phyloP scores from a whole-genome alignment of 2,113 vertebrate genomes.

The Drymodes brunneopygia region DNA sequence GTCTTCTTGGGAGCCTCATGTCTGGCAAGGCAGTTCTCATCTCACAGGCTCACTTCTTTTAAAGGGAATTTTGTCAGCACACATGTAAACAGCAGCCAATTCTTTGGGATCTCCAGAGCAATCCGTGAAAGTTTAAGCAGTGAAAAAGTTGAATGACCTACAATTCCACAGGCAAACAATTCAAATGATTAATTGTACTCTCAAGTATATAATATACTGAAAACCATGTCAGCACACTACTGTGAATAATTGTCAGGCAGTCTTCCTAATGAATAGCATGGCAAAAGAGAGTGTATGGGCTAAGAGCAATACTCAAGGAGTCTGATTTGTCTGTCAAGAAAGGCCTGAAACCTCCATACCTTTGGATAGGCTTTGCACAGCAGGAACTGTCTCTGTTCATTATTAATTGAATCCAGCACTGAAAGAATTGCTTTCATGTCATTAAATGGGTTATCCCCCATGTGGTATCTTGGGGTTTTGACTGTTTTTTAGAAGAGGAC shows the following conservation, averaged over 20 bases:
- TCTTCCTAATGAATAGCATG: neutral
- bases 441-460: neutral
- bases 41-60: conserved; percentile 18
- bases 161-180: neutral
- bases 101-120: conserved; percentile 44
- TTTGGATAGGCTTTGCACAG: neutral
- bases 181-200: neutral
- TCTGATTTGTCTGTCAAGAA: neutral
- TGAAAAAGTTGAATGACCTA: conserved; percentile 44
- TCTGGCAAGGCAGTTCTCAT: neutral
- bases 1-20: neutral
- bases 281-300: neutral
- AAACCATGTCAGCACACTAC: neutral
- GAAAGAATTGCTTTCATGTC: conserved; percentile 46
- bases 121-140: conserved; percentile 46
- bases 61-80: conserved; percentile 52
- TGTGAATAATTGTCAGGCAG: neutral
- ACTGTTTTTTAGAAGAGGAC: neutral
- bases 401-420: neutral
- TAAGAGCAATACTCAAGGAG: neutral
- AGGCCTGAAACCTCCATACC: neutral
- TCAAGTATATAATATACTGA: neutral
- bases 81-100: conserved; percentile 41
- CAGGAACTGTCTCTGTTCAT: neutral
- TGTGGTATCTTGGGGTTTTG: neutral